phyloP scores from a whole-genome alignment of 2,797 vertebrate genomes.

The Phataginus tricuspis region DNA sequence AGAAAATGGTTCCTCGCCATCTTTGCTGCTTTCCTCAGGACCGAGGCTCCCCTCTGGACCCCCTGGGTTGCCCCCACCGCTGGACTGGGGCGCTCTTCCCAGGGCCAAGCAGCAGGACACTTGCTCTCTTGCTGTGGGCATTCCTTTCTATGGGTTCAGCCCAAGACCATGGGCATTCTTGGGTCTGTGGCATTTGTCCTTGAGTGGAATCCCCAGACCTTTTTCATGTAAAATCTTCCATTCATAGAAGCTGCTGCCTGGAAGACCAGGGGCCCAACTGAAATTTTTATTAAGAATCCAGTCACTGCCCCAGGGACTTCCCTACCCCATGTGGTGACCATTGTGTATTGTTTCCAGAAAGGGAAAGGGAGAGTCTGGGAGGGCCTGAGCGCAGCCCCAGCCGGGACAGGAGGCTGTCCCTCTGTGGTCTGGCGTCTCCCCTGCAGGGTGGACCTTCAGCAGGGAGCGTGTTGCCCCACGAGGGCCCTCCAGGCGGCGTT shows the following conservation, averaged over 20 bases:
- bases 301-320: neutral
- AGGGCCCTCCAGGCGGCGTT: neutral
- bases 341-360: neutral
- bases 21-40: neutral
- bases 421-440: neutral
- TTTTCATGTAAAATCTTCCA: neutral
- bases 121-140: neutral
- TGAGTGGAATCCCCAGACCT: neutral
- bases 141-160: neutral
- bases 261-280: neutral
- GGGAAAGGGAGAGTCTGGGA: neutral
- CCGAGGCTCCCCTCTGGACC: neutral
- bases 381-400: neutral
- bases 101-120: neutral
- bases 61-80: rapidly evolving
- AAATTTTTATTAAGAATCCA: neutral
- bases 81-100: neutral
- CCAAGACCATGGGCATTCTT: neutral
- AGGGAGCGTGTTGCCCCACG: neutral
- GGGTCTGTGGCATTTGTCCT: neutral
- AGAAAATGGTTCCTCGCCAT: neutral
- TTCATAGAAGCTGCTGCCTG: neutral
- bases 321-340: neutral
- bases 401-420: neutral
- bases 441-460: neutral